Evolutionary conservation across 2,797 vertebrate genomes (phyloP), one percentile per base, ranked within the genome.

Genomic region (Sebastes alutus): DNA sequence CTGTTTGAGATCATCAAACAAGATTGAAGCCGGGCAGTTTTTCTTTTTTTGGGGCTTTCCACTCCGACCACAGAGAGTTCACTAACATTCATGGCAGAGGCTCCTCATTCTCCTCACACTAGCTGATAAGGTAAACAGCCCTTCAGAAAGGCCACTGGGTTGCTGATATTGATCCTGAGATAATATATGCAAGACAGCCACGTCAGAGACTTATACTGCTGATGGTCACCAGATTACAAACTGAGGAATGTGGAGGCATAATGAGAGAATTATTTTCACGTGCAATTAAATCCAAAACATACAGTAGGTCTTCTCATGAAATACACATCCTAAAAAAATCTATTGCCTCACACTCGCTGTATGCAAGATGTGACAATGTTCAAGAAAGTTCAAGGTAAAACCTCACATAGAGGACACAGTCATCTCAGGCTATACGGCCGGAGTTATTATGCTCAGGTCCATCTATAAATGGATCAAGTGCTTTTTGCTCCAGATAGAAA

Each of bases 81-180:
- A 30, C 60, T 78, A 62, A 86, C 70, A 83, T 87, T 65, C 72
- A 77, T 10, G 78, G 59, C 75, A 30, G 64, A 79, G 10, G 73
- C 75, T 68, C 27, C 54, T 66, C 25, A 9, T 33, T 83, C 82
- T 66, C 58, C 23, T 23, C 67, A 66, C 61, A 49, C 59, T 35
- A 46, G 16, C 59, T 81, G 88, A 92, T 85, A 78, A 90, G 78
- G n/a, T 20, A 55, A 84, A 85, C 76, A 80, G 63, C 74, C 85
- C 75, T 77, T 88, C 75, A 88, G 72, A 86, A 91, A 91, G 88
- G 88, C 89, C 86, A 92, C 76, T 7, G 68, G 70, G 88, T 81
- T 86, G 75, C 76, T 80, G 58, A 67, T 86, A 94, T 91, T 73
- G 83, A 94, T 92, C 78, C 73, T 72, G 70, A 92, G 89, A 85